Evolutionary conservation across 2,113 vertebrate genomes (phyloP), one percentile per base, ranked within the genome.

Genomic region (Herpailurus yagouaroundi): DNA sequence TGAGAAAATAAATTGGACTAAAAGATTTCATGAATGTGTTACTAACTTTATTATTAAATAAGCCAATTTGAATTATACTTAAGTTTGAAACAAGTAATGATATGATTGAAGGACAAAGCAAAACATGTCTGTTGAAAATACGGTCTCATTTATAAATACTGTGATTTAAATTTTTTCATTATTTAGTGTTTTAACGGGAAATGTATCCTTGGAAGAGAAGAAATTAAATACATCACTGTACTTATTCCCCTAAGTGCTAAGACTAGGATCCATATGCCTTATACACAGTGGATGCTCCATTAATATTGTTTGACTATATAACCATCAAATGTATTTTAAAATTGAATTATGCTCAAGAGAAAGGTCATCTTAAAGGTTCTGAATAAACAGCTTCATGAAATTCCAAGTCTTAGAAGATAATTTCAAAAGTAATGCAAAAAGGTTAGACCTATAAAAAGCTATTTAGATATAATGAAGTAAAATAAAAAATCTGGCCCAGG

Each of bases 351-450:
- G 25, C 36, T 95, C 41, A 52, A 86, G 18, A 71, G 31, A 93
- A 87, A 94, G 31, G 33, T 94, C 84, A 88, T 90, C 63, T 81
- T 89, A 89, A 95, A 85, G 3, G 9, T 41, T 93, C 33, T 77
- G 50, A 36, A 95, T 85, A 91, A 94, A 91, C 27, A 94, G 13
- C 14, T 93, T 55, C 77, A 89, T 63, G 50, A 69, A 94, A 88
- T 88, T 84, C 14, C n/a, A 92, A 80, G 36, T 80, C 29, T 90
- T 91, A 76, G 2, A 73, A 74, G 27, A 76, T 74, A 97, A 93
- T 95, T 88, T 96, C 63, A 94, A 91, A 97, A 96, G 25, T 18
- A 83, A 84, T 88, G 36, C 10, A 69, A 68, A 95, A 97, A 94
- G 63, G 29, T 94, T 88, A 95, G 19, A 52, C 7, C 36, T 33